Conservation (phyloP, 2,113 vertebrate species). For the Tapirus terrestris region DNA sequence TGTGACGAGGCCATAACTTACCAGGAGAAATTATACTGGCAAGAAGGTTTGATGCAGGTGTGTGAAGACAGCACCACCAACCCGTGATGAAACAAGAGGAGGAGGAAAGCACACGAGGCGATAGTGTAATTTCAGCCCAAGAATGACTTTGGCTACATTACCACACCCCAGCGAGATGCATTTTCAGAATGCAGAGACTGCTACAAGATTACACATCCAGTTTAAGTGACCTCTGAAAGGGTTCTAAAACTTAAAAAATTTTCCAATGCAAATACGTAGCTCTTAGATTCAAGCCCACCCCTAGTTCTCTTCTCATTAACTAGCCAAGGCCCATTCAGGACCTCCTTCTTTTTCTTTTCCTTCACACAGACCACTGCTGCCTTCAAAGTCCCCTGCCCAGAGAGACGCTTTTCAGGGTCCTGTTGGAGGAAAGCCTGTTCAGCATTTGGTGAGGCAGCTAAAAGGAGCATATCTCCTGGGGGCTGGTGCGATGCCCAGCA, state of each 20-base stretch:
- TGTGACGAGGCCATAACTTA: not conserved
- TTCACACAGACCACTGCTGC: not conserved
- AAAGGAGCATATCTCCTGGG: not conserved
- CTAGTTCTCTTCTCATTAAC: not conserved
- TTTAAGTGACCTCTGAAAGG: not conserved
- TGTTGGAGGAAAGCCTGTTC: not conserved
- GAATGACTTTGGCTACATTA: not conserved
- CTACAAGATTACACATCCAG: not conserved
- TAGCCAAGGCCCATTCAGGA: not conserved
- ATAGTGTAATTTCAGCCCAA: rapidly evolving
- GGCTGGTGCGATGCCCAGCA: conserved; percentile 39
- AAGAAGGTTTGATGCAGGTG: not conserved
- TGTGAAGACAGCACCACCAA: not conserved
- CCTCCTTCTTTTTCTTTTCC: not conserved
- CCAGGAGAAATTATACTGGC: not conserved
- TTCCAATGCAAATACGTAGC: not conserved
- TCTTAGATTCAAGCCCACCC: not conserved
- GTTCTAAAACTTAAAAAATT: not conserved
- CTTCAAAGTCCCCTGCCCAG: not conserved
- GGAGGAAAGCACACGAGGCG: not conserved
- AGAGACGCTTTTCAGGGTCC: not conserved
- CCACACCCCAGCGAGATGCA: not conserved
- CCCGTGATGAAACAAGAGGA: not conserved
- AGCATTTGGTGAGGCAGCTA: not conserved
- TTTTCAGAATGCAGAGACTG: not conserved